Percentiles rank a stretch among this genome's conserved stretches.
Conservation (phyloP, 2,113 vertebrate genomes). For the Gasterosteus nipponicus region DNA sequence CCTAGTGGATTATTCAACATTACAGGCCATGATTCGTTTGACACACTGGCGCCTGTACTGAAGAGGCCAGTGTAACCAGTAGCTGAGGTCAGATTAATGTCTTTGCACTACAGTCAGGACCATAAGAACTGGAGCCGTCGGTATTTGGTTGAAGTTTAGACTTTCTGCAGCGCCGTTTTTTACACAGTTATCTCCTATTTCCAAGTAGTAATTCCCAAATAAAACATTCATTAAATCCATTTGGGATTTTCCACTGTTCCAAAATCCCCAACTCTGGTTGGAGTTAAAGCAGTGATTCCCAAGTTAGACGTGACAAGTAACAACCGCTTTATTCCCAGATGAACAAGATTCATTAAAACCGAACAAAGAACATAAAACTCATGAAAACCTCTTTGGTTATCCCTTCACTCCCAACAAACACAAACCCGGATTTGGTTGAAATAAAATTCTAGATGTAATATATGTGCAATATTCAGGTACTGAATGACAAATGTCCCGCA, state of each 20-base stretch:
- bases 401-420: not conserved
- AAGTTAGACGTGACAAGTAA: not conserved
- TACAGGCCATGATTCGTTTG: too few relatives aligned
- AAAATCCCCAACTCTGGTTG: not conserved
- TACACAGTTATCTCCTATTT: too few relatives aligned
- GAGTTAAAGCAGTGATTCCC: not conserved
- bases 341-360: not conserved
- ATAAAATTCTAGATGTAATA: not conserved
- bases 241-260: not conserved
- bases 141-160: too few relatives aligned
- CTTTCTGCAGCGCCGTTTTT: too few relatives aligned
- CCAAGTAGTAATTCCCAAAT: not conserved
- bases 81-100: not conserved
- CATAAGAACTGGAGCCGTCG: too few relatives aligned
- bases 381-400: not conserved
- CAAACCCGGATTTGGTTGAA: not conserved
- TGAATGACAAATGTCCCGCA: not conserved
- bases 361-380: not conserved
- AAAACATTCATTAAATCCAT: not conserved
- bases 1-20: not conserved
- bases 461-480: not conserved
- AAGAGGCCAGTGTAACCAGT: not conserved
- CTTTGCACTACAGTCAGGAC: not conserved
- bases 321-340: not conserved
- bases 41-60: not conserved